These are phyloP conservation scores for Cyaniris semiargus DNA, from an alignment of 2,888 invertebrate species.

Conservation along the genomic window DNA sequence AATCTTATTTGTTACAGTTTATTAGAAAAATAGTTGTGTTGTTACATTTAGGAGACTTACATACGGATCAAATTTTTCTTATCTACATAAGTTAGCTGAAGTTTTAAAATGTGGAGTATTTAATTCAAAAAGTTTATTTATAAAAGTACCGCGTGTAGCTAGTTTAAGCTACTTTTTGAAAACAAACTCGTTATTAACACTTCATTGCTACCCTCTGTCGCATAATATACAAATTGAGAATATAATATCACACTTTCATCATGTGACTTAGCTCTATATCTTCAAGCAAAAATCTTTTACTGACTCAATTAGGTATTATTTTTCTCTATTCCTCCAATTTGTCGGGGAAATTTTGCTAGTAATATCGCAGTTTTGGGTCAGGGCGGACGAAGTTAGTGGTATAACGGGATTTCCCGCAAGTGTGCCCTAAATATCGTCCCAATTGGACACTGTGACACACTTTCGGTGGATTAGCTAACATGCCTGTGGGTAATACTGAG, in stretches of 20 bases:
- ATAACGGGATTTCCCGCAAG: slow-evolving; percentile 13
- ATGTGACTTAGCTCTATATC: too few species aligned
- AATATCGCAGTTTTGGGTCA: slow-evolving; percentile 14
- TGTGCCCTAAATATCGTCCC: slow-evolving; percentile 10
- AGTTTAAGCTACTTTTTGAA: too few species aligned
- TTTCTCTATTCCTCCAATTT: neutral
- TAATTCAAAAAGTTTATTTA: too few species aligned
- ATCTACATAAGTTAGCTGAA: too few species aligned
- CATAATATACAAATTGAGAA: too few species aligned
- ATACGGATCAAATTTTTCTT: neutral
- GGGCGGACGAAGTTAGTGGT: slow-evolving; percentile 9
- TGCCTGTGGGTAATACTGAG: neutral
- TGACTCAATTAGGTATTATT: neutral
- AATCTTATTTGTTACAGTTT: neutral
- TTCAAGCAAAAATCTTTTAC: neutral
- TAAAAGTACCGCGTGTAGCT: too few species aligned
- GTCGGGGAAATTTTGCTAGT: neutral
- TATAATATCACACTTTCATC: too few species aligned
- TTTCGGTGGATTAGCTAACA: neutral
- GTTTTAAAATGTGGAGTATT: too few species aligned
- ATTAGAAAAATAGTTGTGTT: neutral
- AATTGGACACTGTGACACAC: neutral
- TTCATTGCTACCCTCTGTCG: too few species aligned
- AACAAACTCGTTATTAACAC: too few species aligned
- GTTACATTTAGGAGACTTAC: neutral